phyloP scores from a whole-genome alignment of 2,113 vertebrate genomes.

The Castor canadensis region DNA sequence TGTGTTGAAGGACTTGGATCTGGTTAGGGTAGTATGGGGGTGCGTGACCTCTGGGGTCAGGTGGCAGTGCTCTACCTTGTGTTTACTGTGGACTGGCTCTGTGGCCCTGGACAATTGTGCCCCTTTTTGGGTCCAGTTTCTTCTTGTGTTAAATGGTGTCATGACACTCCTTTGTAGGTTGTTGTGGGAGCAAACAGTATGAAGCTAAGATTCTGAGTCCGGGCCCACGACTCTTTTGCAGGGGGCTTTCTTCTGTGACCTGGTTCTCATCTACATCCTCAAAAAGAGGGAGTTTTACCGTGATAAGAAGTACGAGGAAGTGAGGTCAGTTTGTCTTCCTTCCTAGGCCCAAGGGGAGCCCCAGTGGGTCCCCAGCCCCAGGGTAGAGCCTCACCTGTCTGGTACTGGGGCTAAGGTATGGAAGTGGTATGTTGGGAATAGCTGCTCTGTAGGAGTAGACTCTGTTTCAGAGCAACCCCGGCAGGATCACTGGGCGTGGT shows the following conservation, averaged over 20 bases:
- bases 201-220: not conserved
- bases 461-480: not conserved
- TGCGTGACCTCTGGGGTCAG: not conserved
- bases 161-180: not conserved
- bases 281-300: constrained; percentile 95
- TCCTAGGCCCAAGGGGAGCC: not conserved
- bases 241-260: constrained; percentile 95
- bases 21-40: not conserved
- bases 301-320: constrained; percentile 95
- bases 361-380: not conserved
- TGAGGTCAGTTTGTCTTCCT: constrained; percentile 85
- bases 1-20: not conserved
- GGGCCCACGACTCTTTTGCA: constrained; percentile 77
- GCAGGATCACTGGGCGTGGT: not conserved
- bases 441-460: not conserved
- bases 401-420: not conserved
- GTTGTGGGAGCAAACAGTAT: not conserved
- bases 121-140: not conserved
- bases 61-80: not conserved
- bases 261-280: constrained; percentile 96
- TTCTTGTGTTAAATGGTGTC: not conserved
- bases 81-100: not conserved
- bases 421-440: not conserved
- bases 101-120: not conserved
- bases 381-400: not conserved